Evolutionary conservation across 2,888 invertebrate genomes (phyloP).

Genomic region (Smittia sp.): DNA sequence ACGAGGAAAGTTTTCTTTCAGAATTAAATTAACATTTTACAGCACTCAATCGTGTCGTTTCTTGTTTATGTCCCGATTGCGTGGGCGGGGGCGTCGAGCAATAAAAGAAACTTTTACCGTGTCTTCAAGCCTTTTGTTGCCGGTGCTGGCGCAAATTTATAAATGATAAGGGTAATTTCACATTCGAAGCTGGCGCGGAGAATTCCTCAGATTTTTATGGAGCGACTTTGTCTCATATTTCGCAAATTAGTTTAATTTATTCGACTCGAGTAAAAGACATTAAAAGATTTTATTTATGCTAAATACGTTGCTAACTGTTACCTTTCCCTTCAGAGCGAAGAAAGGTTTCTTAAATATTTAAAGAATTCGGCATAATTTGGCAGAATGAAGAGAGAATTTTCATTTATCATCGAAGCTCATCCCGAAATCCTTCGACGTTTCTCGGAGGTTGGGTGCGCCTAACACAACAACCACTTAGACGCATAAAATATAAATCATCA

Average conservation of each 20-base stretch:
- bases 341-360: not conserved
- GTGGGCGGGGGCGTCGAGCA: not conserved
- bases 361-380: not conserved
- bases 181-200: not conserved
- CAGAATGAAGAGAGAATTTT: not conserved
- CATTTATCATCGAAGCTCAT: too few relatives aligned
- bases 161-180: not conserved
- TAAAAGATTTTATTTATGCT: slow-evolving; percentile 35
- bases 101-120: slow-evolving; percentile 3
- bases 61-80: not conserved
- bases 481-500: not conserved
- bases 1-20: slow-evolving; percentile 1
- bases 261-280: slow-evolving; percentile 30
- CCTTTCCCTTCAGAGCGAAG: not conserved
- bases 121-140: slow-evolving; percentile 2
- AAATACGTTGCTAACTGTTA: slow-evolving; percentile 24
- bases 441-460: too few relatives aligned
- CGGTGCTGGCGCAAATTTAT: not conserved
- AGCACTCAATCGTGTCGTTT: slow-evolving; percentile 21
- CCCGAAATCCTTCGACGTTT: too few relatives aligned
- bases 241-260: slow-evolving; percentile 36
- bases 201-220: slow-evolving; percentile 4
- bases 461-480: not conserved
- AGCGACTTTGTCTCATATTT: not conserved
- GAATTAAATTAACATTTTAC: slow-evolving; percentile 23